Base-by-base conservation (phyloP, 2,888 invertebrate species). In the Stenoptilia bipunctidactyla region DNA sequence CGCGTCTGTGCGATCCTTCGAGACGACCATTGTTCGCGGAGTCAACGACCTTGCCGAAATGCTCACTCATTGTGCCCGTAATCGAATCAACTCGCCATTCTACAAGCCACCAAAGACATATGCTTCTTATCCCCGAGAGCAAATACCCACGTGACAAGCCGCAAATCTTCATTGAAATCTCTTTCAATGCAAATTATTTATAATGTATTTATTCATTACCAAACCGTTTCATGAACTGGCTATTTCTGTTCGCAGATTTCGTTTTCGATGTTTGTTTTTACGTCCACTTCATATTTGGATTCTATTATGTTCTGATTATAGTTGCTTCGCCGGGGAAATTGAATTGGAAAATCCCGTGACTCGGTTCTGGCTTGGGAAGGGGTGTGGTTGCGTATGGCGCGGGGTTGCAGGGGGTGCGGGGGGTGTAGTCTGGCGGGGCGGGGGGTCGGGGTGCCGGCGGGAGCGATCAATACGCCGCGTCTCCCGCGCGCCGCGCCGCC, bases 271-370 rank as follows among this genome's bases (percentile, higher is more conserved):
- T 33, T 35, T 13, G 6, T 35, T 39, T 34, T 13, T 12, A 15
- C 6, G 15, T 6, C 14, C 2, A n/a, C 36, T 36, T 30, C 36
- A 13, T 40, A 40, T 40, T 20, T 15, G 13, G 27, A 33, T 40
- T 37, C 34, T 33, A 40, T 36, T 27, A 36, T 27, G 15, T 33
- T 10, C 12, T 34, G 34, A 44, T 39, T 13, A 37, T 47, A 46
- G 50, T 58, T 61, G 62, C 54, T 61, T 54, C 57, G 66, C 68
- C 53, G 53, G 59, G 65, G 58, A 76, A 76, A 77, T 77, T 71
- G 69, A 72, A 75, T 77, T 71, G 83, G 82, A 82, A 83, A 80
- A 77, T 73, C 80, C 82, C 75, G 64, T 83, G 83, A 82, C 67
- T 80, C 66, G 71, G 58, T 61, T 52, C 56, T 66, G 58, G 70